Conservation (phyloP, 2,113 vertebrate genomes). For the Ctenodactylus gundi region DNA sequence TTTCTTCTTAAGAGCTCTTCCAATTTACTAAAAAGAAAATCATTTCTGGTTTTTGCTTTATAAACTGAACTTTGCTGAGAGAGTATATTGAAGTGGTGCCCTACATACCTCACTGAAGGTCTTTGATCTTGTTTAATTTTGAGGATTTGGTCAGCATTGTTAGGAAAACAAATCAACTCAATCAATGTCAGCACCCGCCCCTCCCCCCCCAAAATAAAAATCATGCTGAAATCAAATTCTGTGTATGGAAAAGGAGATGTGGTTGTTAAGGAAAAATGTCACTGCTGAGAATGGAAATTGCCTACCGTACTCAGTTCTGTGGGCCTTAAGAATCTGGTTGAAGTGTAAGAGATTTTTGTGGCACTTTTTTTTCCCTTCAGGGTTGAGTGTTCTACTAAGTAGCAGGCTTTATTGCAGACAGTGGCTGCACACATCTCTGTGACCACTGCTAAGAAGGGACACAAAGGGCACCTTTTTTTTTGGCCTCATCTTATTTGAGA, state of each 20-base stretch:
- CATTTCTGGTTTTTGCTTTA: conserved; percentile 41
- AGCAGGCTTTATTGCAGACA: background rate
- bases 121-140: background rate
- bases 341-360: background rate
- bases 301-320: background rate
- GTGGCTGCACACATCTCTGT: background rate
- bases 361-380: background rate
- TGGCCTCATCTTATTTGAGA: too few relatives aligned
- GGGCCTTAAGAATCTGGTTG: background rate
- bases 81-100: background rate
- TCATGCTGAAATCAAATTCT: background rate
- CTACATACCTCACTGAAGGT: background rate
- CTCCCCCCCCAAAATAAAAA: background rate
- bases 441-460: background rate
- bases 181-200: background rate
- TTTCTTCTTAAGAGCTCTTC: background rate
- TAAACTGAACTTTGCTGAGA: background rate
- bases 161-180: conserved; percentile 13
- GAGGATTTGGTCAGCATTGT: background rate
- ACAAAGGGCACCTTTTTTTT: too few relatives aligned
- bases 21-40: background rate
- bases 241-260: background rate
- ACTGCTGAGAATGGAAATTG: background rate
- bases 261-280: background rate
- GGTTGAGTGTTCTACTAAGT: background rate